Percentiles rank a stretch among this genome's conserved stretches.
Evolutionary conservation across 2,797 vertebrate species (phyloP).

Genomic region (Chrysolophus pictus): DNA sequence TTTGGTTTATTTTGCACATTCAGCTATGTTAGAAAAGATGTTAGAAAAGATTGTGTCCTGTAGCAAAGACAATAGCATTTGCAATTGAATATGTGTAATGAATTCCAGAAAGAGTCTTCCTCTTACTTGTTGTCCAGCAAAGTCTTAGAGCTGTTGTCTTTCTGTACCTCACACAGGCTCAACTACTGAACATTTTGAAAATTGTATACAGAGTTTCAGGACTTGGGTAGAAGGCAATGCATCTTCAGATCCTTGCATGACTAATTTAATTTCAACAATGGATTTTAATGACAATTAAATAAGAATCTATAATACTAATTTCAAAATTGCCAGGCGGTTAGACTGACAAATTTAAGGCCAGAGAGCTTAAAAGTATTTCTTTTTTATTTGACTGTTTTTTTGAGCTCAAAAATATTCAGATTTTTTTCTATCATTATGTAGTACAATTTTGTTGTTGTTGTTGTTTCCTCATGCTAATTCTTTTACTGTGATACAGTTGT

Average conservation of each 20-base stretch:
- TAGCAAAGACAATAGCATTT: background rate
- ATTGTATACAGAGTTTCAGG: conserved; percentile 17
- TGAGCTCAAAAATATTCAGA: background rate
- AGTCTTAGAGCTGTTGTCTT: conserved; percentile 10
- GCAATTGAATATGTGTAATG: conserved; percentile 7
- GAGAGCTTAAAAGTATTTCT: background rate
- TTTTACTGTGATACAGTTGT: background rate
- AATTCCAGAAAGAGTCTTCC: background rate
- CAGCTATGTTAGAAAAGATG: background rate
- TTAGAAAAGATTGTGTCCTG: background rate
- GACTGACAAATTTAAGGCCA: conserved; percentile 43
- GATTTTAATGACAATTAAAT: conserved; percentile 78
- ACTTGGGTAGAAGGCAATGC: conserved; percentile 65
- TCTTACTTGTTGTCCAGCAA: background rate
- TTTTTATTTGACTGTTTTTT: background rate
- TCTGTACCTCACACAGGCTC: conserved; percentile 7
- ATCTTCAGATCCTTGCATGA: conserved; percentile 72
- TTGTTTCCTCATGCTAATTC: background rate
- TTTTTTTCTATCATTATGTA: background rate
- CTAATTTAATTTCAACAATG: conserved; percentile 75
- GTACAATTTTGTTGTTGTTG: background rate
- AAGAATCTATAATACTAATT: conserved; percentile 73
- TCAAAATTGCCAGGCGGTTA: conserved; percentile 68
- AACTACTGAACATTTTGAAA: conserved; percentile 57
- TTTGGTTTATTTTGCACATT: background rate